phyloP scores from a whole-genome alignment of 2,888 invertebrate species.

The Epistrophe eligans region DNA sequence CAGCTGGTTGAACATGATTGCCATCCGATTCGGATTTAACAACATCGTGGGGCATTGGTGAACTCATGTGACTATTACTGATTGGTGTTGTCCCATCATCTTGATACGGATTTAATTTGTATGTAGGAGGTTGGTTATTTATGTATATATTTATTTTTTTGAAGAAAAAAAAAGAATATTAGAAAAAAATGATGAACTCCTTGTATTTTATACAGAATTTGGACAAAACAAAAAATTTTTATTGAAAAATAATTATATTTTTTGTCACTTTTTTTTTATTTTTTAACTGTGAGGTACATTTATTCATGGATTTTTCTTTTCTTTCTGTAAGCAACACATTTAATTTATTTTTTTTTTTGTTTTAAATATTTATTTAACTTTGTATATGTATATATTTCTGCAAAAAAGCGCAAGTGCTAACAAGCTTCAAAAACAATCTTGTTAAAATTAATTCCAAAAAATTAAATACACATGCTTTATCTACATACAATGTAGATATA shows the following conservation, averaged over 20 bases:
- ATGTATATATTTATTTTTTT: background rate
- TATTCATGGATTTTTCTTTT: slow-evolving; percentile 65
- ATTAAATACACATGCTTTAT: slow-evolving; percentile 16
- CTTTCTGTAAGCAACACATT: slow-evolving; percentile 66
- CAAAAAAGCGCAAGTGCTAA: slow-evolving; percentile 68
- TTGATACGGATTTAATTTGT: slow-evolving; percentile 51
- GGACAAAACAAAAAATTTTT: slow-evolving; percentile 27
- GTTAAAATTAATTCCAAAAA: slow-evolving; percentile 5
- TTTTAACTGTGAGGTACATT: slow-evolving; percentile 47
- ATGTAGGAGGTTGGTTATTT: slow-evolving; percentile 22
- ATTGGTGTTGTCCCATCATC: slow-evolving; percentile 86
- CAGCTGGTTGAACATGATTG: slow-evolving; percentile 85
- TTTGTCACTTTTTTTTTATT: slow-evolving; percentile 31
- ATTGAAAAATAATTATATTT: slow-evolving; percentile 13
- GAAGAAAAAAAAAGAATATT: slow-evolving; percentile 26
- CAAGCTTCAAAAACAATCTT: slow-evolving; percentile 50
- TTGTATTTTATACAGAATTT: slow-evolving; percentile 2
- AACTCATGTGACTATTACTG: slow-evolving; percentile 85
- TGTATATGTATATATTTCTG: slow-evolving; percentile 37
- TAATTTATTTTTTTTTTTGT: slow-evolving; percentile 20
- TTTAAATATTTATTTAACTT: slow-evolving; percentile 36
- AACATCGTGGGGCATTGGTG: slow-evolving; percentile 82
- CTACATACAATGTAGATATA: background rate
- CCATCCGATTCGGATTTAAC: slow-evolving; percentile 86
- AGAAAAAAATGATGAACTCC: background rate